Percentiles rank a stretch among this genome's conserved stretches.
Evolutionary conservation across 1,140 invertebrate genomes (phyloP).

Genomic region (Monomorium pharaonis): DNA sequence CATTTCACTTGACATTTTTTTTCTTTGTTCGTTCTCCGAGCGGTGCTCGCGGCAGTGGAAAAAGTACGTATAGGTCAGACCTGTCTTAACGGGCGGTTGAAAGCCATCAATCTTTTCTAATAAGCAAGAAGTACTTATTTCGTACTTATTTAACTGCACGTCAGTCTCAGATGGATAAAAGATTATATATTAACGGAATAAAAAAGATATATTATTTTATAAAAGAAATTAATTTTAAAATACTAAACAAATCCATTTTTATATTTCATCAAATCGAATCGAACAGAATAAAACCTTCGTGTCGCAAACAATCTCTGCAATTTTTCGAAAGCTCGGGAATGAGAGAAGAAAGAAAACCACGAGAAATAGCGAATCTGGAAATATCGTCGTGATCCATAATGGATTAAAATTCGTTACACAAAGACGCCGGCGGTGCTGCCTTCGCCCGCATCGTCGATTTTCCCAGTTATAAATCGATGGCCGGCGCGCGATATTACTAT

Average conservation of each 20-base stretch:
- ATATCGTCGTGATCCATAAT: neutral
- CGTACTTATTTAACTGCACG: neutral
- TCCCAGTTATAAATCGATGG: conserved; percentile 25
- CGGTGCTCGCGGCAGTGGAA: conserved; percentile 19
- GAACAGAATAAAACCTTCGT: neutral
- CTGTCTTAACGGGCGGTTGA: neutral
- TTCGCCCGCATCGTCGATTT: neutral
- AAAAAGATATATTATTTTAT: neutral
- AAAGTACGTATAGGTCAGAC: conserved; percentile 14
- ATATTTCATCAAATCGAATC: neutral
- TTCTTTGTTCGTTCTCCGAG: neutral
- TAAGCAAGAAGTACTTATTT: neutral
- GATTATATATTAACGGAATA: neutral
- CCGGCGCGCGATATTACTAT: conserved; percentile 11
- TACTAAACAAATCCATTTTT: neutral
- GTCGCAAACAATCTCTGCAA: neutral
- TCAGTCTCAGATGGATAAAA: neutral
- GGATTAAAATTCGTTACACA: neutral
- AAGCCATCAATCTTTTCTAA: conserved; percentile 12
- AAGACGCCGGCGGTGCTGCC: neutral
- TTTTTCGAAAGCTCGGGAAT: neutral
- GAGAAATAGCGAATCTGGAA: conserved; percentile 10
- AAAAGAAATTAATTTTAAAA: conserved; percentile 10
- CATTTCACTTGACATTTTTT: conserved; percentile 43
- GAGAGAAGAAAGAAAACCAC: neutral